Conservation (phyloP, 2,888 invertebrate species). For the Coelopa pilipes region DNA sequence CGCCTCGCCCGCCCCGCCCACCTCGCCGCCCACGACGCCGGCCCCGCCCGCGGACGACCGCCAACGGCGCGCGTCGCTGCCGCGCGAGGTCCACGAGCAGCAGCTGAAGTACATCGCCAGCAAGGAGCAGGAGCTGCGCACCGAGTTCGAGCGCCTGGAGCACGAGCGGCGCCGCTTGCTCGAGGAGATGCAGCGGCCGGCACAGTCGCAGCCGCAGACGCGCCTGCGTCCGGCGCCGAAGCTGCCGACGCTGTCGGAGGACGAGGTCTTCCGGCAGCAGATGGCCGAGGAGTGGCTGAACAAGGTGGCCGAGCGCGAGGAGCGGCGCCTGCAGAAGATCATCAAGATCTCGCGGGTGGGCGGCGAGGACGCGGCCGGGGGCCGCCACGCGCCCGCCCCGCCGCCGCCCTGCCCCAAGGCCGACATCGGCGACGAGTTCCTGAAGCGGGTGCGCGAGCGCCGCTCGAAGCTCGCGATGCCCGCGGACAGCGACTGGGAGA, state of each 20-base stretch:
- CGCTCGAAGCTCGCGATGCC: conserved; percentile 76
- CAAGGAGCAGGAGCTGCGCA: conserved; percentile 75
- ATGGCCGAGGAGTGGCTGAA: conserved; percentile 87
- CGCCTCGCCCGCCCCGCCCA: conserved; percentile 52
- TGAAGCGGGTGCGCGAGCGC: conserved; percentile 78
- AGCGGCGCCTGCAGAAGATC: conserved; percentile 81
- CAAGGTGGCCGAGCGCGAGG: conserved; percentile 81
- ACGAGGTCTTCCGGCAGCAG: conserved; percentile 79
- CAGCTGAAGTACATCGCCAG: conserved; percentile 74
- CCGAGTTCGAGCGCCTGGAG: conserved; percentile 74
- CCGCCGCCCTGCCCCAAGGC: conserved; percentile 36
- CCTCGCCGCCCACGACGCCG: conserved; percentile 31
- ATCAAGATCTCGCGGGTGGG: conserved; percentile 79
- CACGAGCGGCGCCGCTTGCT: conserved; percentile 68
- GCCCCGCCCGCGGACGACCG: conserved; percentile 37
- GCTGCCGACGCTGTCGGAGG: conserved; percentile 73
- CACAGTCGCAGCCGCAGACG: conserved; percentile 48
- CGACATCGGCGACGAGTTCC: conserved; percentile 79
- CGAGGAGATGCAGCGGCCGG: conserved; percentile 58
- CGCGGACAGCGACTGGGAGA: conserved; percentile 75
- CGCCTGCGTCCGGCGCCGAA: conserved; percentile 55
- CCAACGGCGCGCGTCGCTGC: conserved; percentile 70
- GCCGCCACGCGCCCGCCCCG: not conserved
- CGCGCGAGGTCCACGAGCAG: conserved; percentile 71
- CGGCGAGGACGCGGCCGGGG: conserved; percentile 46